phyloP scores from a whole-genome alignment of 1,140 invertebrate species.

The Planococcus citri region DNA sequence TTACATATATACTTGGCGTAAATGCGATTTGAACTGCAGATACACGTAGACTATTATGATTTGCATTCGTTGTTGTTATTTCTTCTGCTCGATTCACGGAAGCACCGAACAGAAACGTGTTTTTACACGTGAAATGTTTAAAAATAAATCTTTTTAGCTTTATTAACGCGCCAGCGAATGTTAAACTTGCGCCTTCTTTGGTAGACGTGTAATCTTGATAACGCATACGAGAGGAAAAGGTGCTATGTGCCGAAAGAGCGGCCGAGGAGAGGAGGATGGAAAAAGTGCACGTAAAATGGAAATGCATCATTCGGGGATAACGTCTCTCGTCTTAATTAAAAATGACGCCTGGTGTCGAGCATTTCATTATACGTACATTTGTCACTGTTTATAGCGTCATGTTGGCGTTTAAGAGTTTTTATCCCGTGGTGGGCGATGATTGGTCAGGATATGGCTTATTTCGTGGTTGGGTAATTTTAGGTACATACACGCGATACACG shows the following conservation, averaged over 20 bases:
- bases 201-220: slow-evolving; percentile 1
- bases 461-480: background rate
- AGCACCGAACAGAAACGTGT: background rate
- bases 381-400: background rate
- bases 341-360: no score
- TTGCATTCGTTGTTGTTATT: background rate
- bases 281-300: background rate
- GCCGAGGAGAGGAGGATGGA: background rate
- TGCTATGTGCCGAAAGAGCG: background rate
- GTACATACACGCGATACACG: no score
- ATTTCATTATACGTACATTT: background rate
- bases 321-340: background rate
- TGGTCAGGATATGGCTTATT: background rate
- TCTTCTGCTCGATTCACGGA: no score
- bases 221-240: background rate
- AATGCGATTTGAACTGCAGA: no score
- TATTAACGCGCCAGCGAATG: background rate
- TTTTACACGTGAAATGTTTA: background rate
- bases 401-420: background rate
- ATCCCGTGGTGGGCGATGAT: background rate
- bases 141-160: slow-evolving; percentile 1
- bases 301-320: background rate
- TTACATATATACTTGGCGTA: no score
- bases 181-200: background rate
- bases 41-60: no score